Percentiles rank a stretch among this genome's conserved stretches.
Conservation (phyloP, 2,113 vertebrate species). For the Accipiter cooperii region DNA sequence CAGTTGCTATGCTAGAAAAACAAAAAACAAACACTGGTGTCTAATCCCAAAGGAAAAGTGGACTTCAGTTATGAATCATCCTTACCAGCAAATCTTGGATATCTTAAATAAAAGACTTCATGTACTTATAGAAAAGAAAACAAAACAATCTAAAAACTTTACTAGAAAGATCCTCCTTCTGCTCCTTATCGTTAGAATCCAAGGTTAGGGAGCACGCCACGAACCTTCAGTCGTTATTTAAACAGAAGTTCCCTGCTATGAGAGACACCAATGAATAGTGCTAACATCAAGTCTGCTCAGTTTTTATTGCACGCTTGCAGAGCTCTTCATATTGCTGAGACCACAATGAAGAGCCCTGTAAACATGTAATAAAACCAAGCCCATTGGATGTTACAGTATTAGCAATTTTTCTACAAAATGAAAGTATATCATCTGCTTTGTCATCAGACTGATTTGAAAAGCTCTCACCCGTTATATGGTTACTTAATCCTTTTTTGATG, state of each 20-base stretch:
- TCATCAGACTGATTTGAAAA: conserved; percentile 45
- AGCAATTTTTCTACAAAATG: conserved; percentile 67
- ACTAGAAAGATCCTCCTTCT: not conserved
- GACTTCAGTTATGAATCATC: conserved; percentile 80
- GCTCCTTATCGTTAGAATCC: not conserved
- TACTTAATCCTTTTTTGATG: conserved; percentile 15
- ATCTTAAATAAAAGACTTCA: conserved; percentile 73
- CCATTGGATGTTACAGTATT: conserved; percentile 52
- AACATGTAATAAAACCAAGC: conserved; percentile 64
- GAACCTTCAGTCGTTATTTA: conserved; percentile 32
- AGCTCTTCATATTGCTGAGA: conserved; percentile 59
- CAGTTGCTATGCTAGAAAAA: conserved; percentile 84
- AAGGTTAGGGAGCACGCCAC: conserved; percentile 30
- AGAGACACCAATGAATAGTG: conserved; percentile 36
- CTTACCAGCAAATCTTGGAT: conserved; percentile 73
- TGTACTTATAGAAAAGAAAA: conserved; percentile 70
- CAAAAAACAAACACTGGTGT: conserved; percentile 78
- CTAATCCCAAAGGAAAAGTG: conserved; percentile 77
- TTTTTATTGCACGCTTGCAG: conserved; percentile 65
- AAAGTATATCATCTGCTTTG: conserved; percentile 54
- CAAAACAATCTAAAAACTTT: conserved; percentile 43
- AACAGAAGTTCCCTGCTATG: conserved; percentile 57
- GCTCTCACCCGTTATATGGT: not conserved
- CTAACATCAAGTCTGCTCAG: conserved; percentile 36
- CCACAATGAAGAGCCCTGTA: conserved; percentile 62